A percentile compares a stretch with the other conserved stretches of the same genome.
Evolutionary conservation across 2,113 vertebrate species (phyloP).

Genomic region (Meriones unguiculatus): DNA sequence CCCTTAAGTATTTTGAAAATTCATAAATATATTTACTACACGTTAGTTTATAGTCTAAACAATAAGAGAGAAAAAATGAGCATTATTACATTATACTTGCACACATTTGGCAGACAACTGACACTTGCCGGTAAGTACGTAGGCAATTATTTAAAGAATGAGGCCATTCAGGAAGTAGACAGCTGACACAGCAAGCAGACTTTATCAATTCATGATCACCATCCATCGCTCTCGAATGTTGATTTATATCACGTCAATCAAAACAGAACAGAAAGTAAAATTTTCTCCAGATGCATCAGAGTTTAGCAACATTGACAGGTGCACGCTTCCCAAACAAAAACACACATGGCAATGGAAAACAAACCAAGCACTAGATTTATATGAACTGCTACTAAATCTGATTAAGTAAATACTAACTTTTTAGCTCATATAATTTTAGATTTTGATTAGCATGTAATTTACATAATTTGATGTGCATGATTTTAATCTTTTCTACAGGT

Average conservation of each 20-base stretch:
- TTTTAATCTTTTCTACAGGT: not conserved
- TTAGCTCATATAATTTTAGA: not conserved
- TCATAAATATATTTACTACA: not conserved
- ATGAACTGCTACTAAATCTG: not conserved
- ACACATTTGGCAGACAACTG: not conserved
- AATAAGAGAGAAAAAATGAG: not conserved
- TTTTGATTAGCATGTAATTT: conserved; percentile 47
- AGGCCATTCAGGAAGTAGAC: not conserved
- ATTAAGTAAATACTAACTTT: conserved; percentile 15
- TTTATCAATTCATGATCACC: not conserved
- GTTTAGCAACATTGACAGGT: conserved; percentile 63
- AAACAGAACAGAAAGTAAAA: conserved; percentile 50
- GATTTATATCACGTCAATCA: conserved; percentile 13
- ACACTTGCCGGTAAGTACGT: not conserved
- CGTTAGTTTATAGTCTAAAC: not conserved
- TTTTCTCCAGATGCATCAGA: conserved; percentile 6
- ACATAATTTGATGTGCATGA: not conserved
- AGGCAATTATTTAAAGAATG: conserved; percentile 20
- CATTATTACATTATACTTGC: not conserved
- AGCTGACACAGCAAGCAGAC: not conserved
- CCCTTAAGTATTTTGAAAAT: conserved; percentile 27
- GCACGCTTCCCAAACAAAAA: conserved; percentile 51
- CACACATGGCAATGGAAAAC: conserved; percentile 18
- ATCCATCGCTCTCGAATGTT: not conserved
- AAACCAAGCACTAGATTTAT: not conserved